Evolutionary conservation across 2,797 vertebrate species (phyloP), one percentile per base, ranked within the genome.

Genomic region (Cirrhinus mrigala): DNA sequence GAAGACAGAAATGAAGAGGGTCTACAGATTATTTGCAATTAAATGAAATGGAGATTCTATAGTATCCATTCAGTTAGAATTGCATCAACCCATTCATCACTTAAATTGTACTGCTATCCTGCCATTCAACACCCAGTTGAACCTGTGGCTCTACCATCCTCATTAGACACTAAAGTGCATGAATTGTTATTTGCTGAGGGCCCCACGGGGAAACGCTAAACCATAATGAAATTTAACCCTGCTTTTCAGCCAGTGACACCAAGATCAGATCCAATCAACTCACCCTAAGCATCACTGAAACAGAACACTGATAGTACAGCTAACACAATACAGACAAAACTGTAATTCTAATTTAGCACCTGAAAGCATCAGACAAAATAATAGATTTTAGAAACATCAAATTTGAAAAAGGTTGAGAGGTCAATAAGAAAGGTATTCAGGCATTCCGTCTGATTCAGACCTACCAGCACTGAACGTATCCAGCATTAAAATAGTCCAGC

Each of bases 221-320:
- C 77, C 4, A 69, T 80, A 89, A 87, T 84, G 52, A 86, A 86
- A 83, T 84, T 27, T 56, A 71, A 78, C 83, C 78, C 66, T 10
- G 29, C 75, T 83, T 81, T 76, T 87, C 62, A 52, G 66, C 50
- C 66, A 60, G 62, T 29, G 71, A 85, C 88, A 83, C 62, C 62
- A 73, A 62, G 77, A 79, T 84, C 33, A 18, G 11, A 84, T 86
- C 66, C 71, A 87, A 79, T 83, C 86, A 71, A 54, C 66, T 50
- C 33, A 52, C 50, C 77, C 48, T 14, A 20, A 87, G 40, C 69
- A 29, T 15, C 46, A 48, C 29, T 80, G 27, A 46, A 14, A 46
- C 68, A 37, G 14, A 66, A 56, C 29, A 16, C 27, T 48, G 60
- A 62, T n/a, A n/a, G n/a, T 40, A 58, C 18, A 73, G 20, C 81